Evolutionary conservation across 1,140 invertebrate genomes (phyloP).

Genomic region (Scaptomyza hsui): DNA sequence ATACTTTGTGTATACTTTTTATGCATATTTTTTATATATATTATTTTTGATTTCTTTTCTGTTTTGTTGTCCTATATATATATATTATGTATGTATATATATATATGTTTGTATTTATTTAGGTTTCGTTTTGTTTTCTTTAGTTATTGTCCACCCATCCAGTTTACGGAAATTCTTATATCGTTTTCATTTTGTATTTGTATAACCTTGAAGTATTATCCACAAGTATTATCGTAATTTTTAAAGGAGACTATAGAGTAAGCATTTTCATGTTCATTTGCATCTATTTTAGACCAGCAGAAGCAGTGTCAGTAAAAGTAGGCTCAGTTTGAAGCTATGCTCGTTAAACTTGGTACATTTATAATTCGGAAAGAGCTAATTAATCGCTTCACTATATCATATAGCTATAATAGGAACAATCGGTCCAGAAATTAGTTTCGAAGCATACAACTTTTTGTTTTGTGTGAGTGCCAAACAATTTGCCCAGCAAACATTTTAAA

Average conservation of each 20-base stretch:
- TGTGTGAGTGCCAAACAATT: not conserved
- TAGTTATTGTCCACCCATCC: conserved; percentile 84
- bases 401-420: conserved; percentile 1
- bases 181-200: conserved; percentile 54
- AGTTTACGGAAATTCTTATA: conserved; percentile 78
- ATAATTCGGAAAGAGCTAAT: not conserved
- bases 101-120: conserved; percentile 42
- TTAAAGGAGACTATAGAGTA: not conserved
- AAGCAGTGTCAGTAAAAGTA: not conserved
- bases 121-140: conserved; percentile 52
- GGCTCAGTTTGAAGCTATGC: not conserved
- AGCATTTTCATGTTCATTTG: not conserved
- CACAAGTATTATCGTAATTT: not conserved
- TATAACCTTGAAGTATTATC: conserved; percentile 1
- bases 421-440: not conserved
- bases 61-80: conserved; percentile 26
- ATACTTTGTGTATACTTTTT: conserved; percentile 63
- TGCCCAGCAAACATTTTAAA: not conserved
- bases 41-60: conserved; percentile 46
- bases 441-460: not conserved
- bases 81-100: conserved; percentile 33
- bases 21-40: conserved; percentile 66
- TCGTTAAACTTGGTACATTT: not conserved
- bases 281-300: not conserved
- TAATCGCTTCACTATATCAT: not conserved